These are phyloP conservation scores for Hirtodrosophila trivittata DNA, from an alignment of 2,888 invertebrate species.

Conservation along the genomic window DNA sequence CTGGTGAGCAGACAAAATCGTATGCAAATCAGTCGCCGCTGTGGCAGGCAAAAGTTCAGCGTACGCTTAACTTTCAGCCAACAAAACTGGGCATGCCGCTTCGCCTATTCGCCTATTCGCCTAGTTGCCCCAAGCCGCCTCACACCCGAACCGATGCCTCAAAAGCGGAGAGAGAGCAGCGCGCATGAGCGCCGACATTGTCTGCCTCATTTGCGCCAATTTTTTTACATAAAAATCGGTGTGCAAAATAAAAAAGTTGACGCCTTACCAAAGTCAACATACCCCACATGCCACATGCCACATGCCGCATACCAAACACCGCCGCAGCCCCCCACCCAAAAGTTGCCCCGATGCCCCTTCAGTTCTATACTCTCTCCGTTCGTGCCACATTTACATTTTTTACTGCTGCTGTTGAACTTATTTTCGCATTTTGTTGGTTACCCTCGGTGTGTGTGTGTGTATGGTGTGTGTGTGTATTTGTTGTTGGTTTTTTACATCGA, in stretches of 20 bases:
- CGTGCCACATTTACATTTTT: slow-evolving; percentile 77
- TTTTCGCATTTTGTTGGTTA: slow-evolving; percentile 72
- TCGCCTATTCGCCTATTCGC: slow-evolving; percentile 7
- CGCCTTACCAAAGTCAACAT: slow-evolving; percentile 27
- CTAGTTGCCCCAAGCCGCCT: neutral
- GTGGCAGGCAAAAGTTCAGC: slow-evolving; percentile 76
- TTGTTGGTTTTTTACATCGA: slow-evolving; percentile 75
- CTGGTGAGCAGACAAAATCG: slow-evolving; percentile 71
- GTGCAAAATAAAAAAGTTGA: slow-evolving; percentile 54
- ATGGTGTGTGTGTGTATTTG: slow-evolving; percentile 46
- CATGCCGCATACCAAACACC: no score
- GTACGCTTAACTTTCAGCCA: slow-evolving; percentile 75
- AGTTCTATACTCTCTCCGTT: slow-evolving; percentile 44
- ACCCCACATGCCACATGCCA: neutral
- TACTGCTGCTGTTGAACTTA: slow-evolving; percentile 75
- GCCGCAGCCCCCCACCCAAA: neutral
- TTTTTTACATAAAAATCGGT: slow-evolving; percentile 75
- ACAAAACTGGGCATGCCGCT: slow-evolving; percentile 50
- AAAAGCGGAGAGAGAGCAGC: slow-evolving; percentile 29
- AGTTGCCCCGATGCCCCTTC: neutral
- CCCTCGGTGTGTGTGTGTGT: slow-evolving; percentile 44
- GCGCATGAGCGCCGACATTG: slow-evolving; percentile 79
- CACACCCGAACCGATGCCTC: slow-evolving; percentile 5
- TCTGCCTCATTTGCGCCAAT: slow-evolving; percentile 81
- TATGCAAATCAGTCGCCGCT: slow-evolving; percentile 77